Evolutionary conservation across 2,797 vertebrate genomes (phyloP).

Genomic region (Eurystomus glaucurus): DNA sequence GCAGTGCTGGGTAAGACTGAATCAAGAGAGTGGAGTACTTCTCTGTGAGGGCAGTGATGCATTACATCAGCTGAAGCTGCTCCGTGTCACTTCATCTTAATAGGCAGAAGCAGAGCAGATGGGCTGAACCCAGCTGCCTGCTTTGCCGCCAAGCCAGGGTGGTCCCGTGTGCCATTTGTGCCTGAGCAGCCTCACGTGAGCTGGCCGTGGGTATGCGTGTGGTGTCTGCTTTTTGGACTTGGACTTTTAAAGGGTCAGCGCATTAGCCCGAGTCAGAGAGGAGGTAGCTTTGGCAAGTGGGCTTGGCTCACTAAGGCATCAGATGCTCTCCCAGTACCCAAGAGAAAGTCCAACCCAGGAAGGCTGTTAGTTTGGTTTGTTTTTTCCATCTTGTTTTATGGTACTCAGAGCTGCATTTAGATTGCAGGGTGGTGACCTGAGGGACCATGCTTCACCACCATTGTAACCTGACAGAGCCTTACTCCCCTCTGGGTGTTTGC

Average conservation of each 20-base stretch:
- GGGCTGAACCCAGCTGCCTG: background rate
- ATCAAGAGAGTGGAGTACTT: background rate
- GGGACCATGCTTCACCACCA: fast-evolving
- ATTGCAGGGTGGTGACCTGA: background rate
- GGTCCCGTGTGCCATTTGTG: fast-evolving
- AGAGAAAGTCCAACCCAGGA: background rate
- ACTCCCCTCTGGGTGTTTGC: background rate
- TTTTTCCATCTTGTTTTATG: background rate
- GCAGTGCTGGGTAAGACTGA: background rate
- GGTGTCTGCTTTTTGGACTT: fast-evolving
- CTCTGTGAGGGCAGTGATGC: fast-evolving
- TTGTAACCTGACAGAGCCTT: background rate
- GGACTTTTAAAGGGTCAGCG: background rate
- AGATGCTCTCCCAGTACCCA: background rate
- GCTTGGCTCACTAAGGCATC: background rate
- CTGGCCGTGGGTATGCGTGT: fast-evolving
- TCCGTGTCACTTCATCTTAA: background rate
- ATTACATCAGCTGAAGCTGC: background rate
- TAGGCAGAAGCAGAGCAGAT: background rate
- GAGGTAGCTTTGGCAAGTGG: background rate
- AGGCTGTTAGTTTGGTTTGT: background rate
- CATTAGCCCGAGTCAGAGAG: background rate
- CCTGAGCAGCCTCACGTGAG: fast-evolving
- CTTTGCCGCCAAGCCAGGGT: fast-evolving
- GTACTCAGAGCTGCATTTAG: background rate